Conservation (phyloP, 2,797 vertebrate genomes). For the Clamator glandarius region DNA sequence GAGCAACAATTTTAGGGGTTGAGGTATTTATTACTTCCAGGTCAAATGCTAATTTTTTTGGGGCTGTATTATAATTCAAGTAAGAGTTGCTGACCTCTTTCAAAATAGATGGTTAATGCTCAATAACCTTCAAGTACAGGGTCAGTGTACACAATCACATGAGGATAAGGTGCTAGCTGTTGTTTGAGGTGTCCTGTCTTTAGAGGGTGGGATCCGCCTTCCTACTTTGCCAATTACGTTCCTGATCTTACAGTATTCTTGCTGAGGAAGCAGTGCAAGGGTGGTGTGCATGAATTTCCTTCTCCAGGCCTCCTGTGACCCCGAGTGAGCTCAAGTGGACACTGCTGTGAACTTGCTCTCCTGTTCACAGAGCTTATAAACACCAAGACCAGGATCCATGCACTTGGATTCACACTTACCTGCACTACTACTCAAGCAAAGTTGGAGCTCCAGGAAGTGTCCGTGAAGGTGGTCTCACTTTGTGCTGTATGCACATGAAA, state of each 20-base stretch:
- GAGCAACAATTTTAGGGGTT: not conserved
- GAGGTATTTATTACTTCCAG: not conserved
- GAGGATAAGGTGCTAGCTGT: not conserved
- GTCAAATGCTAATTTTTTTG: not conserved
- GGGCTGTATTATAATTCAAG: not conserved
- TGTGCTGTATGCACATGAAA: not conserved
- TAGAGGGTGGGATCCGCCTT: not conserved
- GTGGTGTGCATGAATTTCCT: fast-evolving
- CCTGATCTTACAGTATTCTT: fast-evolving
- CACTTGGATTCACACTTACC: not conserved
- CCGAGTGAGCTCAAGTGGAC: not conserved
- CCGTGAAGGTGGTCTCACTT: not conserved
- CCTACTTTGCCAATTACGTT: not conserved
- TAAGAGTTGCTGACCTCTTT: not conserved
- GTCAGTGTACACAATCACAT: fast-evolving
- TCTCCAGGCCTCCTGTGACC: not conserved
- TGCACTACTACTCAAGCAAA: not conserved
- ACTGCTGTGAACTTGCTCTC: not conserved
- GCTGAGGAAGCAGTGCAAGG: not conserved
- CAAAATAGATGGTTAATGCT: not conserved
- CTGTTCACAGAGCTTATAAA: not conserved
- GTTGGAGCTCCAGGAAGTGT: not conserved
- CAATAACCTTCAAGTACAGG: not conserved
- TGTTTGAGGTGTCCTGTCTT: not conserved
- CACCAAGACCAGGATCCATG: not conserved